A percentile compares a stretch with the other conserved stretches of the same genome.
phyloP scores from a whole-genome alignment of 64 coral and sea anemone species.

The Acropora tenuis region DNA sequence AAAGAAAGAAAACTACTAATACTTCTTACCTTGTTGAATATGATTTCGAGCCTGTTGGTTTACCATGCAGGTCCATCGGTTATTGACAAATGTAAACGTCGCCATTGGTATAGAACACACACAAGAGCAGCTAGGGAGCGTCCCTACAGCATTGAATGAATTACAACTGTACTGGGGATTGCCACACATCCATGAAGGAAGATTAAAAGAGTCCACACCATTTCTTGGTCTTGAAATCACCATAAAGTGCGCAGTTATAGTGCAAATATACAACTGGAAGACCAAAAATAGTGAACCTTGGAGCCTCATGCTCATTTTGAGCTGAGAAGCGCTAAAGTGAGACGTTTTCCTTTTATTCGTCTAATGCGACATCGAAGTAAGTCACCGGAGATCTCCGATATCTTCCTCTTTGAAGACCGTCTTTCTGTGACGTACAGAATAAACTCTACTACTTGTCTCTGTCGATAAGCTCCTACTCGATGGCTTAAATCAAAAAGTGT shows the following conservation, averaged over 20 bases:
- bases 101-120: not conserved
- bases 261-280: not conserved
- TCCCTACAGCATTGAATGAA: not conserved
- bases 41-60: not conserved
- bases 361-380: not conserved
- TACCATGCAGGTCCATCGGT: not conserved
- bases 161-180: not conserved
- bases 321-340: not conserved
- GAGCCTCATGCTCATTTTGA: not conserved
- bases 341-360: not conserved
- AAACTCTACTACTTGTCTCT: not conserved
- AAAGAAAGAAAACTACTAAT: not conserved
- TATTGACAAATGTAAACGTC: not conserved
- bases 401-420: not conserved
- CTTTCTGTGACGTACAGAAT: not conserved
- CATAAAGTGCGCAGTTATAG: not conserved
- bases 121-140: not conserved
- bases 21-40: not conserved
- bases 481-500: not conserved
- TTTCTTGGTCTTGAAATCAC: not conserved
- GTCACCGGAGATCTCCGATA: too few species aligned
- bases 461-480: not conserved
- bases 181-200: not conserved
- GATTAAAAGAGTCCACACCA: not conserved
- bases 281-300: not conserved